phyloP scores from a whole-genome alignment of 2,888 invertebrate genomes.

The Phaedon cochleariae region DNA sequence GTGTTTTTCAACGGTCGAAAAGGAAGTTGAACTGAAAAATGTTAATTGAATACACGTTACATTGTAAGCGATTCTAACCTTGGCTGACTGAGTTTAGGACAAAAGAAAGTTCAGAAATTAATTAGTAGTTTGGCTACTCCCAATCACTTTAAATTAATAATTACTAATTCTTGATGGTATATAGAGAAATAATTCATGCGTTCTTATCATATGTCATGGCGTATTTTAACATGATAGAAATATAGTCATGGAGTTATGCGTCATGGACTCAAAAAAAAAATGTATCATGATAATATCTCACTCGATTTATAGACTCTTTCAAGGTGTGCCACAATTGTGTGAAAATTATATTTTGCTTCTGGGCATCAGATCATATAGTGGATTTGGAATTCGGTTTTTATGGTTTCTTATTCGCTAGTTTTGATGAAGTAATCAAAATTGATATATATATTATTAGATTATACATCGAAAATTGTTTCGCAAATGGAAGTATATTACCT shows the following conservation, averaged over 20 bases:
- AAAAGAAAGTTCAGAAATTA: neutral
- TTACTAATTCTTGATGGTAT: neutral
- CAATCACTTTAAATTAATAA: neutral
- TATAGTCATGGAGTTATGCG: neutral
- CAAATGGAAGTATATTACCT: too few species aligned
- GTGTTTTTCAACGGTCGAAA: constrained; percentile 2
- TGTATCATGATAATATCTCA: neutral
- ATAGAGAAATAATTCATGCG: neutral
- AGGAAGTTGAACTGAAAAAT: neutral
- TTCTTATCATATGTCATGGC: neutral
- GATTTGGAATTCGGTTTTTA: neutral
- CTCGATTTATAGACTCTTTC: neutral
- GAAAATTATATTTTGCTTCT: neutral
- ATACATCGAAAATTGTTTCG: neutral
- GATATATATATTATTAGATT: neutral
- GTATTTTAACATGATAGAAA: neutral
- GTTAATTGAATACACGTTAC: neutral
- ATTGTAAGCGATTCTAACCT: neutral
- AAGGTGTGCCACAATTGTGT: neutral
- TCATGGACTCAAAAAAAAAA: too few species aligned
- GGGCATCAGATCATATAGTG: neutral
- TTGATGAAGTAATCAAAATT: neutral
- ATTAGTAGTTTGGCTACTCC: neutral
- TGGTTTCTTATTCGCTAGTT: neutral
- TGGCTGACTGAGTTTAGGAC: neutral